Conservation (phyloP, 2,888 invertebrate species). For the Sphaerophoria taeniata region DNA sequence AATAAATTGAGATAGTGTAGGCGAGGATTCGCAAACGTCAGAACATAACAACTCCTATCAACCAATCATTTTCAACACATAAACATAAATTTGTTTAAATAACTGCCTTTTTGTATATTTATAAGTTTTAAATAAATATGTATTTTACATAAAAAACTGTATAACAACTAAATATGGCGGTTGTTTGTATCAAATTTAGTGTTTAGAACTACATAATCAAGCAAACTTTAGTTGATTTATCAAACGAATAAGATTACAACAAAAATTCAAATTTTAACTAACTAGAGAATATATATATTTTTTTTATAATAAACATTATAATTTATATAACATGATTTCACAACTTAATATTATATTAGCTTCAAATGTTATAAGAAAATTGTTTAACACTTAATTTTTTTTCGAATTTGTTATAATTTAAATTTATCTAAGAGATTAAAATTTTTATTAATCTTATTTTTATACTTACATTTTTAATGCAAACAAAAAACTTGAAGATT, state of each 20-base stretch:
- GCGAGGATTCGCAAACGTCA: no score
- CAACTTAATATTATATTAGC: constrained; percentile 38
- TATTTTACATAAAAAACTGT: constrained; percentile 29
- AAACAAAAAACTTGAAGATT: constrained; percentile 56
- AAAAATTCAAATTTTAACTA: constrained; percentile 22
- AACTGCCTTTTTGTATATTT: constrained; percentile 27
- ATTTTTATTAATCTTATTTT: constrained; percentile 31
- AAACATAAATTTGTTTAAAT: no score
- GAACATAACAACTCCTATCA: no score
- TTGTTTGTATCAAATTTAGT: constrained; percentile 75
- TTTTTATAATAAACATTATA: constrained; percentile 63
- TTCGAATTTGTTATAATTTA: constrained; percentile 43
- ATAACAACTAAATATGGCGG: constrained; percentile 78
- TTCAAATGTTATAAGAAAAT: constrained; percentile 35
- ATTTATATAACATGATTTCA: constrained; percentile 41
- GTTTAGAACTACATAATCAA: background rate
- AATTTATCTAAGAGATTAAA: constrained; percentile 63
- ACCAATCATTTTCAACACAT: no score
- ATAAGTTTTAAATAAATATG: constrained; percentile 11
- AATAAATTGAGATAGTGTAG: no score
- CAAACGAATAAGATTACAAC: background rate
- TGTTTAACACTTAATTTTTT: constrained; percentile 40
- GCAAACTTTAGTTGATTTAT: constrained; percentile 14
- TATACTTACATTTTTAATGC: constrained; percentile 70
- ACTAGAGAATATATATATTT: constrained; percentile 33